Evolutionary conservation across 2,797 vertebrate genomes (phyloP).

Genomic region (Lepilemur septentrionalis): DNA sequence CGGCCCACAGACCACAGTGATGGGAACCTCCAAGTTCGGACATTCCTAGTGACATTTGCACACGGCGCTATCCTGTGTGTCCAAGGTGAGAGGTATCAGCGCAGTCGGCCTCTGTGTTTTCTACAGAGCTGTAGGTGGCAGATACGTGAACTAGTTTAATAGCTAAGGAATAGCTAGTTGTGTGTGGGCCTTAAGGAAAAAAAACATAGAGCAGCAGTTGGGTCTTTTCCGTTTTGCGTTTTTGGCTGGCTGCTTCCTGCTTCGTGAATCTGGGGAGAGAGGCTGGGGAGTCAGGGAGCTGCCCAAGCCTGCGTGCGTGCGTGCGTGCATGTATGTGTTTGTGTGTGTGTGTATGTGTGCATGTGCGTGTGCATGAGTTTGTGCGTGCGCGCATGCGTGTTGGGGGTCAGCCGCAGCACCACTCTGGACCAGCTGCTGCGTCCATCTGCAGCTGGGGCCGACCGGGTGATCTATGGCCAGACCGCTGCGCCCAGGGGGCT

Average conservation of each 20-base stretch:
- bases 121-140: background rate
- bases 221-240: slow-evolving; percentile 71
- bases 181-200: slow-evolving; percentile 74
- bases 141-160: slow-evolving; percentile 1
- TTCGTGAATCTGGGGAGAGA: slow-evolving; percentile 84
- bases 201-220: slow-evolving; percentile 66
- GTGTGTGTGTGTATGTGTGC: background rate
- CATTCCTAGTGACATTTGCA: rapidly evolving
- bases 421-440: slow-evolving; percentile 86
- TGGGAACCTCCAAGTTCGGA: rapidly evolving
- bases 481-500: slow-evolving; percentile 81
- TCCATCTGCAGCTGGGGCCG: slow-evolving; percentile 87
- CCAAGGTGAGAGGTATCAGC: background rate
- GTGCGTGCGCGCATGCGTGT: rapidly evolving
- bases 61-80: rapidly evolving
- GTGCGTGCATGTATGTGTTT: background rate
- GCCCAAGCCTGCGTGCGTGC: slow-evolving; percentile 63
- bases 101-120: background rate
- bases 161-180: slow-evolving; percentile 72
- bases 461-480: slow-evolving; percentile 82
- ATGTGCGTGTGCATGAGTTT: background rate
- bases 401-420: slow-evolving; percentile 73
- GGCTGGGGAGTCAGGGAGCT: slow-evolving; percentile 78
- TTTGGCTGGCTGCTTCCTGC: slow-evolving; percentile 82
- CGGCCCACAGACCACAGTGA: background rate